These are phyloP conservation scores for Agriopis marginaria DNA, from an alignment of 2,888 invertebrate species.

Conservation along the genomic window DNA sequence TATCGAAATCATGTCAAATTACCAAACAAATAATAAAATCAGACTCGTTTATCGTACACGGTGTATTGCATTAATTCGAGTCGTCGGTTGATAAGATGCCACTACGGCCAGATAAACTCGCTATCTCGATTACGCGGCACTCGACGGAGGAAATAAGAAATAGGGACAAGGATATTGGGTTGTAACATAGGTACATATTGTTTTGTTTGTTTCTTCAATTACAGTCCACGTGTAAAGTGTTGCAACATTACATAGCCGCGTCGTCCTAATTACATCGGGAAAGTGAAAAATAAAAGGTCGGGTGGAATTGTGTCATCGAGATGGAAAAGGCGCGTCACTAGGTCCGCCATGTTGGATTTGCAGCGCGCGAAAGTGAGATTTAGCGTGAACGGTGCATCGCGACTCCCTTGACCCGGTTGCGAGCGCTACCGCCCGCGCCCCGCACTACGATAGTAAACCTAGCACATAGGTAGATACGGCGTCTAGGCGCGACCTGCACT, in stretches of 20 bases:
- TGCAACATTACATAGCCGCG: slow-evolving; percentile 62
- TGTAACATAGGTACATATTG: slow-evolving; percentile 56
- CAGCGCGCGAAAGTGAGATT: slow-evolving; percentile 86
- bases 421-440: slow-evolving; percentile 51
- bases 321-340: slow-evolving; percentile 73
- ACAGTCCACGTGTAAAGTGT: slow-evolving; percentile 73
- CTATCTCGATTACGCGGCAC: slow-evolving; percentile 78
- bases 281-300: slow-evolving; percentile 44
- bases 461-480: slow-evolving; percentile 66
- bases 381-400: slow-evolving; percentile 85
- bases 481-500: slow-evolving; percentile 63
- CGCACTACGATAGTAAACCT: slow-evolving; percentile 74
- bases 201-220: slow-evolving; percentile 76
- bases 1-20: slow-evolving; percentile 62
- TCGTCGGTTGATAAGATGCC: slow-evolving; percentile 72
- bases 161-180: slow-evolving; percentile 81
- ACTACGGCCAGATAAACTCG: slow-evolving; percentile 68
- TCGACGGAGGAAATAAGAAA: slow-evolving; percentile 80
- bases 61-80: slow-evolving; percentile 73
- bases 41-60: slow-evolving; percentile 61
- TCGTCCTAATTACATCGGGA: slow-evolving; percentile 48
- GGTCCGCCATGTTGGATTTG: slow-evolving; percentile 78
- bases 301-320: slow-evolving; percentile 68
- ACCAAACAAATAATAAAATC: slow-evolving; percentile 64
- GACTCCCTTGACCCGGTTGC: slow-evolving; percentile 84